A percentile compares a stretch with the other conserved stretches of the same genome.
Conservation (phyloP, 2,113 vertebrate species). For the Hemicordylus capensis region DNA sequence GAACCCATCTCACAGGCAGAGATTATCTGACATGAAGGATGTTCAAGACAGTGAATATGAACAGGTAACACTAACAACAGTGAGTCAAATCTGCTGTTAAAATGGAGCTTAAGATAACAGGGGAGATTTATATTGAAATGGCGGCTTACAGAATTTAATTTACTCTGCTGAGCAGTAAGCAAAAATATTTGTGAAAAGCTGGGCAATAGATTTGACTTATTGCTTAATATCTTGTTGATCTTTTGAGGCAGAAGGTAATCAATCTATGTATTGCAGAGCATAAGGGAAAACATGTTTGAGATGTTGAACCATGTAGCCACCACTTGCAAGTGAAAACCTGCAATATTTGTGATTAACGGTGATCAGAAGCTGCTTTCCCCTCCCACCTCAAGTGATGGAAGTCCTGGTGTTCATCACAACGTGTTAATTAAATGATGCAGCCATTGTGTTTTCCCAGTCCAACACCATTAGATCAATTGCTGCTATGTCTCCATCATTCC, state of each 20-base stretch:
- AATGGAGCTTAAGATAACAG: background rate
- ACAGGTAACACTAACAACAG: background rate
- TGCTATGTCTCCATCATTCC: background rate
- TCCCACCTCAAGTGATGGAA: background rate
- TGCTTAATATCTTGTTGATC: background rate
- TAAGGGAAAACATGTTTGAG: background rate
- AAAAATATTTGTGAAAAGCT: background rate
- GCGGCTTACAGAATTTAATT: background rate
- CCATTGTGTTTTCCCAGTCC: background rate
- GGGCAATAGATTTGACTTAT: conserved; percentile 4
- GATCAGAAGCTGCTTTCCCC: background rate
- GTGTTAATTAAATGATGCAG: background rate
- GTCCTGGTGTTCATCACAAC: background rate
- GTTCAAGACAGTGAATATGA: background rate
- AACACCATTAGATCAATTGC: background rate
- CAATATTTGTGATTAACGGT: conserved; percentile 12
- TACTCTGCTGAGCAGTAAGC: background rate
- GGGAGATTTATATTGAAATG: background rate
- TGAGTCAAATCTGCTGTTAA: background rate
- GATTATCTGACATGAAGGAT: background rate
- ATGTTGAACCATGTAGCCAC: background rate
- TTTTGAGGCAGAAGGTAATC: background rate
- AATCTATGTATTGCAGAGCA: background rate
- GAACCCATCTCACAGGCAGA: background rate
- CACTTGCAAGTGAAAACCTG: background rate